phyloP scores from a whole-genome alignment of 2,113 vertebrate genomes.

The Heloderma charlesbogerti region DNA sequence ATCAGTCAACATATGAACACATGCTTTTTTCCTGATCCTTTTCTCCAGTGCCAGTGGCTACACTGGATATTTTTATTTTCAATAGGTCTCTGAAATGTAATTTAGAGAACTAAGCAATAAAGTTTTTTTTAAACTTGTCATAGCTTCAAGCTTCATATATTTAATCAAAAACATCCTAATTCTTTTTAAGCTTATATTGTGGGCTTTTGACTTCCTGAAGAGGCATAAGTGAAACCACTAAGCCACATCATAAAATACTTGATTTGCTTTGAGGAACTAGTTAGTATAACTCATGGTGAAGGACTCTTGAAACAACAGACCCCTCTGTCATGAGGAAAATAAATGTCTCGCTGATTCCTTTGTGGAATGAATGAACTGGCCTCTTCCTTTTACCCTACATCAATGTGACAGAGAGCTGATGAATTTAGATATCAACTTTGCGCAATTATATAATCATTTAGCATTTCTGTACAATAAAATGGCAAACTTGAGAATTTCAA shows the following conservation, averaged over 20 bases:
- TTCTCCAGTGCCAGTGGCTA: constrained; percentile 14
- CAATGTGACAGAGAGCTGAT: background rate
- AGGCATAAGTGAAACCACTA: constrained; percentile 58
- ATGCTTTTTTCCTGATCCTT: constrained; percentile 17
- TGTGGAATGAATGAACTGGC: background rate
- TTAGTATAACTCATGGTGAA: constrained; percentile 50
- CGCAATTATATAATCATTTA: background rate
- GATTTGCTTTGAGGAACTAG: constrained; percentile 59
- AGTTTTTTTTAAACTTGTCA: constrained; percentile 25
- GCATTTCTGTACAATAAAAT: background rate
- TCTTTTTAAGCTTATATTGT: constrained; percentile 61
- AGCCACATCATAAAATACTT: constrained; percentile 64
- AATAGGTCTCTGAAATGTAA: constrained; percentile 17
- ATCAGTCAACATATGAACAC: background rate
- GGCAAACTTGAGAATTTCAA: background rate
- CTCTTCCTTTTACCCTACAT: background rate
- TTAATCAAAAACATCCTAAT: constrained; percentile 65
- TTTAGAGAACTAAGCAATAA: constrained; percentile 42
- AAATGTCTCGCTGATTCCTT: constrained; percentile 6
- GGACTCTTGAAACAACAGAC: constrained; percentile 37
- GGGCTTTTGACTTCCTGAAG: constrained; percentile 60
- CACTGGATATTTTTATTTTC: constrained; percentile 29
- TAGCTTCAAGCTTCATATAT: constrained; percentile 47
- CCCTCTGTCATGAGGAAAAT: background rate
- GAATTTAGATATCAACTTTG: background rate